Base-by-base conservation (phyloP, 92 coral and sea anemone genomes). In the Porites divaricata region DNA sequence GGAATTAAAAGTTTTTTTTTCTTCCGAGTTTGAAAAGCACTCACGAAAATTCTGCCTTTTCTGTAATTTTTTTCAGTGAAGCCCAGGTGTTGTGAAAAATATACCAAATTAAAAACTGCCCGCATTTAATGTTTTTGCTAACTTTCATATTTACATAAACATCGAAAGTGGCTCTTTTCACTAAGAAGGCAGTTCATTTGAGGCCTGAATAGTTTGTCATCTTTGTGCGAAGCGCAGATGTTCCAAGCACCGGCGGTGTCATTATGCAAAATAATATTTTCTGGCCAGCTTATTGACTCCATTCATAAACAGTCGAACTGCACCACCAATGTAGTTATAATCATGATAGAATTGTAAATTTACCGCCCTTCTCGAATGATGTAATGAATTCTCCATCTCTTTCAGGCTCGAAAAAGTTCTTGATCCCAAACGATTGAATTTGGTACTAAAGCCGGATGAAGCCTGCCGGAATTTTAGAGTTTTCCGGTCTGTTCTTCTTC, bases 331-430 rank as follows among this genome's bases (percentile, higher is more conserved):
- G n/a, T 54, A 54, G 2, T 35, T 35, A 35, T 35, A 35, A 35
- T 35, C 45, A 35, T 35, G 45, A 35, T 35, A 73, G 62, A 74
- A 26, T 61, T 74, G 78, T 74, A 74, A 74, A 74, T 53, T 72
- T 54, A 45, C 23, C 78, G 24, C 49, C 49, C 74, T 16, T 49
- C 76, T 45, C 41, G 4, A 25, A 25, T 19, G 68, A 67, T 52
- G 17, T 22, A 21, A 50, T 67, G 52, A 8, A 41, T 19, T 8
- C 61, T 21, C 53, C 54, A 13, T 69, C 11, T 9, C 26, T 56
- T 54, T 0, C 16, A 80, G 85, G 68, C 59, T 61, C 25, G 20
- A 57, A 22, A 20, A 21, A 21, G 23, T 49, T 19, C 8, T 6
- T 22, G 1, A 16, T 53, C 28, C 14, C 2, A 35, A 1, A 48